These are phyloP conservation scores for Eurois occulta DNA, from an alignment of 2,888 invertebrate genomes.

Conservation along the genomic window DNA sequence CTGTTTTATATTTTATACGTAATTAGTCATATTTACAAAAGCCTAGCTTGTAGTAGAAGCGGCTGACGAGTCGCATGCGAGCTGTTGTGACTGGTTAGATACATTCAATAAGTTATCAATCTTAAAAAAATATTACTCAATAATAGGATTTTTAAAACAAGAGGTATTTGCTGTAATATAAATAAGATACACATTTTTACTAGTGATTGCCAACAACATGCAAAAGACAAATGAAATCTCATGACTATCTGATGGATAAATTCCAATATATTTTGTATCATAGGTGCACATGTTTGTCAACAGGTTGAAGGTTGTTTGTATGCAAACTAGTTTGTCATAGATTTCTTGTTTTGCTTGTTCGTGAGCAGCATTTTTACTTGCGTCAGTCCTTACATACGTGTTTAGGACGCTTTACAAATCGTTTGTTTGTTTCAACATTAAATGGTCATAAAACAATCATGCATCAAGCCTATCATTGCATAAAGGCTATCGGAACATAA, in stretches of 20 bases:
- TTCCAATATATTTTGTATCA: slow-evolving; percentile 1
- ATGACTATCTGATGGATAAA: background rate
- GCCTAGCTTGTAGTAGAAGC: background rate
- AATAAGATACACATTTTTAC: background rate
- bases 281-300: background rate
- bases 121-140: background rate
- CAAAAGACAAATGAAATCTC: background rate
- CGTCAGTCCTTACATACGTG: background rate
- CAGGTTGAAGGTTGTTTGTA: background rate
- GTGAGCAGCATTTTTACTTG: slow-evolving; percentile 1
- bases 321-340: slow-evolving; percentile 11
- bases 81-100: background rate
- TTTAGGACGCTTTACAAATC: slow-evolving; percentile 16
- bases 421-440: slow-evolving; percentile 12
- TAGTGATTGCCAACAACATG: background rate
- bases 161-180: background rate
- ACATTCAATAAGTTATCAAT: background rate
- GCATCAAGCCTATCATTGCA: slow-evolving; percentile 18
- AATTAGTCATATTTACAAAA: background rate
- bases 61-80: background rate
- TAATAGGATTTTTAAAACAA: background rate
- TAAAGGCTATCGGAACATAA: slow-evolving; percentile 32
- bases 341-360: background rate
- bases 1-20: slow-evolving; percentile 10
- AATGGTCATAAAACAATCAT: slow-evolving; percentile 19